Conservation (phyloP, 37 sponge, comb jelly and placozoan species). For the Amphimedon queenslandica region DNA sequence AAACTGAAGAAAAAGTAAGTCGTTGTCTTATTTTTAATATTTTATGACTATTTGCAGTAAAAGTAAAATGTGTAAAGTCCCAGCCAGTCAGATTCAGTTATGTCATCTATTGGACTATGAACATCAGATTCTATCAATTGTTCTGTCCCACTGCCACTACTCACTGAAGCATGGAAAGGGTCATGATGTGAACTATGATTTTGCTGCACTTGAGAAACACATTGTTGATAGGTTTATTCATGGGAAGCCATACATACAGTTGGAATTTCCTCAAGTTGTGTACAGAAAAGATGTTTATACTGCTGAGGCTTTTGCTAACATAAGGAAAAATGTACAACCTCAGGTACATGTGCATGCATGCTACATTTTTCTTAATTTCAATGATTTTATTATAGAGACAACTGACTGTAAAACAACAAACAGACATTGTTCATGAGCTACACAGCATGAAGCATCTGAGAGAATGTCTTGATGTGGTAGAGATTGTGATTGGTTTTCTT, state of each 20-base stretch:
- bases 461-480: constrained; percentile 37
- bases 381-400: constrained; percentile 12
- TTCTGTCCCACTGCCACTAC: constrained; percentile 80
- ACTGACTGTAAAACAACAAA: constrained; percentile 17
- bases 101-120: constrained; percentile 74
- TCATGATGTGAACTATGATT: constrained; percentile 60
- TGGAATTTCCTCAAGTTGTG: constrained; percentile 58
- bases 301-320: constrained; percentile 38
- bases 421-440: constrained; percentile 8
- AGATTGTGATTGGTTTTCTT: constrained; percentile 51
- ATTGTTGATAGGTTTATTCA: constrained; percentile 72
- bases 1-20: constrained; percentile 16
- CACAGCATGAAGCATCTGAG: constrained; percentile 4
- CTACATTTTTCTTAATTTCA: background rate
- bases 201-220: constrained; percentile 77
- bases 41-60: constrained; percentile 1
- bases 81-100: constrained; percentile 45
- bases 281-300: constrained; percentile 50
- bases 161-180: constrained; percentile 69
- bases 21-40: background rate
- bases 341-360: background rate
- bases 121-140: constrained; percentile 50
- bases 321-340: constrained; percentile 47
- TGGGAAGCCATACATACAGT: constrained; percentile 56
- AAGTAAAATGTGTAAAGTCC: constrained; percentile 54